Percentiles rank a stretch among this genome's conserved stretches.
Evolutionary conservation across 2,113 vertebrate species (phyloP).

Genomic region (Psittacula cyanocephala): DNA sequence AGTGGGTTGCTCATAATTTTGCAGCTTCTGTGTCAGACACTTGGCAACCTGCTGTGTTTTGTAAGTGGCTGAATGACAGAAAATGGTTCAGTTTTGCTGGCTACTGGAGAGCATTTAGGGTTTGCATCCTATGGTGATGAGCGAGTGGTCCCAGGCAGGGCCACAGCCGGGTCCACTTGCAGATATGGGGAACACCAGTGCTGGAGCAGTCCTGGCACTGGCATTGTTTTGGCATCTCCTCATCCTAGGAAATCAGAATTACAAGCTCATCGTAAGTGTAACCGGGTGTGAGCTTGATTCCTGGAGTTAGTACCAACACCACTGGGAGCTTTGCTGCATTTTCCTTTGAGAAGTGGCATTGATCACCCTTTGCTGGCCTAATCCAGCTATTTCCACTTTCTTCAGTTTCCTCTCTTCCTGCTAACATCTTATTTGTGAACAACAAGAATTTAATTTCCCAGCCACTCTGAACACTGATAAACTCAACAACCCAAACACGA

Average conservation of each 20-base stretch:
- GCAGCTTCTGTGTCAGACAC: not conserved
- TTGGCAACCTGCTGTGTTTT: not conserved
- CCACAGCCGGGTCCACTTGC: not conserved
- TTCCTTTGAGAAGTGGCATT: not conserved
- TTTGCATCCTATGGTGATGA: not conserved
- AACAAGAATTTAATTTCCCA: not conserved
- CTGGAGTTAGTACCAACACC: not conserved
- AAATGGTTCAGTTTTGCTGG: not conserved
- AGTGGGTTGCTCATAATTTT: not conserved
- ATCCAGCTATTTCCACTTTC: not conserved
- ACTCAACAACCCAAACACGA: not conserved
- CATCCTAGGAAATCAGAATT: not conserved
- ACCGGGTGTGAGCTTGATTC: not conserved
- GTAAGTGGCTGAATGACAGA: not conserved
- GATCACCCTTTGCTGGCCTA: not conserved
- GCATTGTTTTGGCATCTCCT: not conserved
- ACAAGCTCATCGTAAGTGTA: not conserved
- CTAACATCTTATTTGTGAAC: not conserved
- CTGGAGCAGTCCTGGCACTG: not conserved
- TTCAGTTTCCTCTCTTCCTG: not conserved
- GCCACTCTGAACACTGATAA: not conserved
- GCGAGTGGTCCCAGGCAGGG: not conserved
- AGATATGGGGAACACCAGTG: not conserved
- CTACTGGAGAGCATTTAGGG: rapidly evolving
- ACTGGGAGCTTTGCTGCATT: not conserved